phyloP scores from a whole-genome alignment of 23 tunicate species.

The Styela clava region DNA sequence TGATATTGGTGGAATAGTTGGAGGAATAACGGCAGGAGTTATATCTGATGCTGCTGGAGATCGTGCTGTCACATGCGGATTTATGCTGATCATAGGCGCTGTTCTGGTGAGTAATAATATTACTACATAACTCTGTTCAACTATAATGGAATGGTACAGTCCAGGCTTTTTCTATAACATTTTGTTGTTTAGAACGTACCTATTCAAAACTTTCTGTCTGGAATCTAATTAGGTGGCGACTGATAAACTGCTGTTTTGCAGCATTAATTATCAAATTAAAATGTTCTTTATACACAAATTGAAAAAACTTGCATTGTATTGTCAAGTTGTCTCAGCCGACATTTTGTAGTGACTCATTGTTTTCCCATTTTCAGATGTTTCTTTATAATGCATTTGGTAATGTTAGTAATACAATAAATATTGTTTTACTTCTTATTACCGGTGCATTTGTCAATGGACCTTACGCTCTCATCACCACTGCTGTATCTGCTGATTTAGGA shows the following conservation, averaged over 20 bases:
- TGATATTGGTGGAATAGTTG: constrained; percentile 90
- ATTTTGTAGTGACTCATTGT: not conserved
- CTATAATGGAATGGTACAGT: not conserved
- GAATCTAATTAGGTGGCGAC: too few species aligned
- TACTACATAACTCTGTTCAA: not conserved
- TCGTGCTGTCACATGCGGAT: constrained; percentile 68
- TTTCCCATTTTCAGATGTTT: constrained; percentile 57
- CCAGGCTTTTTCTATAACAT: not conserved
- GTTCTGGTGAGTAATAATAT: constrained; percentile 46
- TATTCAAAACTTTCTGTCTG: not conserved
- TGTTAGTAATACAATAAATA: constrained; percentile 46
- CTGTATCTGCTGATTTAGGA: constrained; percentile 93
- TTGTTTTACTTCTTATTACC: constrained; percentile 60
- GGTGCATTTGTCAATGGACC: constrained; percentile 95
- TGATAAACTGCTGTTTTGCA: too few species aligned
- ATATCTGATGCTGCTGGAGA: constrained; percentile 55
- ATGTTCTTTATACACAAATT: too few species aligned
- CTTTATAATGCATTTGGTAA: constrained; percentile 60
- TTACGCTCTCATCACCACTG: constrained; percentile 92
- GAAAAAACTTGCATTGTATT: too few species aligned
- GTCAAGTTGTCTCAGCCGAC: not conserved
- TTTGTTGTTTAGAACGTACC: not conserved
- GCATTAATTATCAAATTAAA: too few species aligned
- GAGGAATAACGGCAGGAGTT: constrained; percentile 85
- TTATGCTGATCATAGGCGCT: constrained; percentile 82